A percentile compares a stretch with the other conserved stretches of the same genome.
Evolutionary conservation across 1,140 invertebrate genomes (phyloP).

Genomic region (Mycetomoellerius zeteki): DNA sequence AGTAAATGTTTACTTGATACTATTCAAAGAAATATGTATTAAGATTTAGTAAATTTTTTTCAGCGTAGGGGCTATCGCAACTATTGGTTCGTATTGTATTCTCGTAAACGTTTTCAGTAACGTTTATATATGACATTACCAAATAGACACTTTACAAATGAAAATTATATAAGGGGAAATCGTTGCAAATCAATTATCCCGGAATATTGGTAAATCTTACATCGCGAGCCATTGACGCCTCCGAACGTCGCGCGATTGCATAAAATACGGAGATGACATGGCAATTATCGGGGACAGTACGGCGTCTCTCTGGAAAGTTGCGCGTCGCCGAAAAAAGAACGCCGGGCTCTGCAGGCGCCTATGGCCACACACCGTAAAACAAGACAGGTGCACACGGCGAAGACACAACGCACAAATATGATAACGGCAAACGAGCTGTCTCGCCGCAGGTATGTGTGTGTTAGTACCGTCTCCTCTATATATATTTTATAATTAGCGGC

Average conservation of each 20-base stretch:
- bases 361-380: conserved; percentile 63
- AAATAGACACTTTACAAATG: not conserved
- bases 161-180: conserved; percentile 11
- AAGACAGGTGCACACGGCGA: conserved; percentile 66
- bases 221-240: conserved; percentile 3
- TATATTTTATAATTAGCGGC: conserved; percentile 82
- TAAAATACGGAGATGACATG: conserved; percentile 1
- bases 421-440: conserved; percentile 46
- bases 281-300: conserved; percentile 24
- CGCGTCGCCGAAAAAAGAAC: conserved; percentile 4
- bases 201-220: not conserved
- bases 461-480: conserved; percentile 62
- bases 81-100: not conserved
- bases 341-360: conserved; percentile 23
- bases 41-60: no score
- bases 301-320: conserved; percentile 26
- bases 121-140: not conserved
- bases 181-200: not conserved
- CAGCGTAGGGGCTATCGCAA: not conserved
- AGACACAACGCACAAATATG: conserved; percentile 46
- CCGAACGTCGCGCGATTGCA: not conserved
- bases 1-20: no score
- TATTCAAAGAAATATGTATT: no score
- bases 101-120: not conserved
- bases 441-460: conserved; percentile 4